Base-by-base conservation (phyloP, 2,113 vertebrate species). In the Muscicapa adusta region DNA sequence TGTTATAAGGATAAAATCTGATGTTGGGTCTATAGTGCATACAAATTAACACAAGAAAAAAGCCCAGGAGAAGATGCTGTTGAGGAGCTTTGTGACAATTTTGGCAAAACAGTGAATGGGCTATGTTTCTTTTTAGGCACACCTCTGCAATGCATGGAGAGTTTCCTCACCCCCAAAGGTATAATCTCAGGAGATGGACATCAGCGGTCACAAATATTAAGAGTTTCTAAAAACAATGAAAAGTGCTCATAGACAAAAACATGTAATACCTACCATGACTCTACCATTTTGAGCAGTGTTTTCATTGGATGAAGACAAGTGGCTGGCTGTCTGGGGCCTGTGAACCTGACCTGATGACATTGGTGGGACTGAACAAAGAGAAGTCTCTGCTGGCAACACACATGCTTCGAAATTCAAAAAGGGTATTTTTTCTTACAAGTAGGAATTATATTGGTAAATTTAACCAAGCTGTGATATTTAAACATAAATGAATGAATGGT, bases 321-420 rank as follows among this genome's bases (percentile, higher is more conserved):
- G 42, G 31, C 47, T 33, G 50, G 33, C 20, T 77, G 28, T 22
- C 31, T 29, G 28, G 38, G 31, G 36, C 45, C 25, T 47, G 36
- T 36, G 36, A 77, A 84, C 34, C 14, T 31, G n/a, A 48, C 14
- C 36, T 67, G 38, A 42, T 33, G 28, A 38, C 40, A 9, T 0
- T 31, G 34, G 14, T 71, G 16, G 22, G 10, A 72, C 2, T 31
- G 36, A 62, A 61, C 10, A 45, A 53, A 62, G 31, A 48, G 25
- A 61, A 88, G 34, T 22, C 12, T 47, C 40, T 38, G 22, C 23
- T 24, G 22, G 28, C 24, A 85, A 51, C 29, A 42, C 14, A 25
- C 6, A 47, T 0, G 0, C 15, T 29, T 1, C 3, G 14, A 70
- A 25, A 18, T 85, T 81, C 47, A 50, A 34, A 85, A 78, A 45